Conservation (phyloP, 2,797 vertebrate species). For the Notamacropus eugenii region DNA sequence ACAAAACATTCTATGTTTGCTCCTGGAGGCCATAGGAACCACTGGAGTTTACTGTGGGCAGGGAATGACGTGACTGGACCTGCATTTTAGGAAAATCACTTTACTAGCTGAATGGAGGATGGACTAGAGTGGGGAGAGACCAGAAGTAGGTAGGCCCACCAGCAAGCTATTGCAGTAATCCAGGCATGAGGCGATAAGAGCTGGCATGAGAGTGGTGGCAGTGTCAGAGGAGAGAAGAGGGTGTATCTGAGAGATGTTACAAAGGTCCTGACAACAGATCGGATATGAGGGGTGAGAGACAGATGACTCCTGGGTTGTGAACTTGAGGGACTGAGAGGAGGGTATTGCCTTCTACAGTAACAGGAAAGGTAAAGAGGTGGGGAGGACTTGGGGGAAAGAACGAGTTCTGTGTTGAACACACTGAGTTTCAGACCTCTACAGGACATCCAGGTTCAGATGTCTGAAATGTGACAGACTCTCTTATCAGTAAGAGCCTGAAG, state of each 20-base stretch:
- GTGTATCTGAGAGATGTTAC: neutral
- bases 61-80: neutral
- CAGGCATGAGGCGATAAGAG: neutral
- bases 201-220: neutral
- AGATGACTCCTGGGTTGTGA: neutral
- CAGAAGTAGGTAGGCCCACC: neutral
- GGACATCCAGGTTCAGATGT: neutral
- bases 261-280: neutral
- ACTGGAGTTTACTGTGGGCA: neutral
- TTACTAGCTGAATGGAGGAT: neutral
- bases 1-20: neutral
- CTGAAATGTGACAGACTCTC: neutral
- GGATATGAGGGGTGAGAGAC: neutral
- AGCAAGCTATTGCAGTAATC: neutral
- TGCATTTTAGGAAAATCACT: neutral
- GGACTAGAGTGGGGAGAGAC: neutral
- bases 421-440: neutral
- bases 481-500: neutral
- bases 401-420: neutral
- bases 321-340: neutral
- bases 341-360: neutral
- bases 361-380: neutral
- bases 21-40: neutral
- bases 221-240: neutral
- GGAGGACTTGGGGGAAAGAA: neutral